These are phyloP conservation scores for Cavia aperea DNA, from an alignment of 2,113 vertebrate genomes.

Conservation along the genomic window DNA sequence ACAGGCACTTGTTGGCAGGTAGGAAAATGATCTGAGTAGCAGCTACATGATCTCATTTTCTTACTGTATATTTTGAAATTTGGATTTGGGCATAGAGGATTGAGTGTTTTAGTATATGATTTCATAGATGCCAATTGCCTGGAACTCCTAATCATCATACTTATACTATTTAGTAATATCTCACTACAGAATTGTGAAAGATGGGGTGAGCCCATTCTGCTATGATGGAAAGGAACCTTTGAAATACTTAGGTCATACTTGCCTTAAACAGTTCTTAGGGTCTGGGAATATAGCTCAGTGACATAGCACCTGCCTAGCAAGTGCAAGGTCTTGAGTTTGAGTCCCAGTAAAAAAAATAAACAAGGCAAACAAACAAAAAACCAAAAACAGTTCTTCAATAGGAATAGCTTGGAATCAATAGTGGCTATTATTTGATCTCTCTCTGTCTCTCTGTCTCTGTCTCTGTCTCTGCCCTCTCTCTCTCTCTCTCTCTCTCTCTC, in stretches of 20 bases:
- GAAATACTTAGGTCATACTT: constrained; percentile 44
- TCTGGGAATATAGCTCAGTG: too few species aligned
- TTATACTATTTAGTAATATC: constrained; percentile 53
- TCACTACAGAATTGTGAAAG: constrained; percentile 31
- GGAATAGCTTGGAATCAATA: constrained; percentile 54
- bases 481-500: not conserved
- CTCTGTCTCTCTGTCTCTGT: too few species aligned
- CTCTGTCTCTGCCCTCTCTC: too few species aligned
- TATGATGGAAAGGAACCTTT: constrained; percentile 54
- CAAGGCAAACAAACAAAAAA: too few species aligned
- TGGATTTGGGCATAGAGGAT: constrained; percentile 67
- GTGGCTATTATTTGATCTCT: not conserved
- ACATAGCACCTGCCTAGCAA: too few species aligned
- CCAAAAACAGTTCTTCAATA: not conserved
- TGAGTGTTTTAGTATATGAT: constrained; percentile 70
- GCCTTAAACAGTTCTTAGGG: constrained; percentile 16
- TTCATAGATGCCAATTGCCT: constrained; percentile 63
- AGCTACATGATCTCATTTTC: constrained; percentile 74
- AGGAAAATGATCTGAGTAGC: constrained; percentile 74
- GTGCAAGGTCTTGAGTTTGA: too few species aligned
- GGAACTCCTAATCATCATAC: constrained; percentile 59
- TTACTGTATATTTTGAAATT: constrained; percentile 72
- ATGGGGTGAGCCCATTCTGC: constrained; percentile 31
- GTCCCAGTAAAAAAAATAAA: too few species aligned
- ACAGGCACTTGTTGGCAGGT: constrained; percentile 72